phyloP scores from a whole-genome alignment of 92 coral and sea anemone species.

The Zoanthus sansibaricus region DNA sequence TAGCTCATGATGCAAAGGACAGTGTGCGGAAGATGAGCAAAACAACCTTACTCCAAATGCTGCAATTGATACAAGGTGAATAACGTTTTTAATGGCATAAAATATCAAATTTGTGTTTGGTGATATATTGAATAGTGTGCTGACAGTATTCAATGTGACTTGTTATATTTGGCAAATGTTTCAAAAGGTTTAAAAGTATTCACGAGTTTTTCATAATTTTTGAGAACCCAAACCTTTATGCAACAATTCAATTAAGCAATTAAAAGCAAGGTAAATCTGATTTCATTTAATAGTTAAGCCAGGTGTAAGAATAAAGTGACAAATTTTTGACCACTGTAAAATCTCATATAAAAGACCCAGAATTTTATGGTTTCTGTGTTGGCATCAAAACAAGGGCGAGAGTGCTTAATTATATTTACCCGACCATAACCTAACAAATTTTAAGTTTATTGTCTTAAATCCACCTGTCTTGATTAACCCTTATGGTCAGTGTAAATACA shows the following conservation, averaged over 20 bases:
- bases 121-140: background rate
- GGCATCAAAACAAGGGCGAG: slow-evolving; percentile 7
- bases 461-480: background rate
- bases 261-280: slow-evolving; percentile 2
- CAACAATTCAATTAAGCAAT: slow-evolving; percentile 1
- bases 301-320: background rate
- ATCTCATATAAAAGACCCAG: slow-evolving; percentile 1
- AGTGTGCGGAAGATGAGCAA: slow-evolving; percentile 43
- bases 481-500: background rate
- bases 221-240: background rate
- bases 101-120: slow-evolving; percentile 5
- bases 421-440: too few species aligned
- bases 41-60: slow-evolving; percentile 21
- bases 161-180: background rate
- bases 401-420: background rate
- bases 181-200: background rate
- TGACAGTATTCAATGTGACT: slow-evolving; percentile 3
- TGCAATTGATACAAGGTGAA: background rate
- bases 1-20: slow-evolving; percentile 40
- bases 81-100: background rate
- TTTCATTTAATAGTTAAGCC: background rate
- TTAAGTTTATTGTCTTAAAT: background rate
- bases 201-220: background rate
- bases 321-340: background rate
- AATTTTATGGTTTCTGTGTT: background rate